phyloP scores from a whole-genome alignment of 2,888 invertebrate genomes.

The Drosophila algonquin region DNA sequence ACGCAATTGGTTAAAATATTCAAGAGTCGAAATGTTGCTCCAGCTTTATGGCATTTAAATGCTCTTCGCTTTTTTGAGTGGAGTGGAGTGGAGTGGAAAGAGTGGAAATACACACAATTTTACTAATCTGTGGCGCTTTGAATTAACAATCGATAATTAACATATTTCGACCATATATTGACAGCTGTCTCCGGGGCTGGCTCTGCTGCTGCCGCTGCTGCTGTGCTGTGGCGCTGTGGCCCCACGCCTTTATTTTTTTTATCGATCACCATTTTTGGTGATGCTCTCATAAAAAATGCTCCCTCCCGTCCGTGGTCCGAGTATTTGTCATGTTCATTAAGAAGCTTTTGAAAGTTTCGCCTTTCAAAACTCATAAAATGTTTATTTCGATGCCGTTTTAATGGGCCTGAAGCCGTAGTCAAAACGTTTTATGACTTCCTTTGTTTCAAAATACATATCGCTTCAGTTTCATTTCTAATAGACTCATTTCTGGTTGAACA shows the following conservation, averaged over 20 bases:
- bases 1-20: conserved; percentile 36
- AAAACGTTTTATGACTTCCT: conserved; percentile 46
- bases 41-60: conserved; percentile 38
- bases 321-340: conserved; percentile 38
- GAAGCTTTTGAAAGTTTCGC: conserved; percentile 51
- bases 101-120: conserved; percentile 54
- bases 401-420: conserved; percentile 29
- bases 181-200: conserved; percentile 21
- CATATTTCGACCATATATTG: conserved; percentile 49
- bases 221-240: not conserved
- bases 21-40: conserved; percentile 32
- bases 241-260: conserved; percentile 25
- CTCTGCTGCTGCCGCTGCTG: conserved; percentile 14
- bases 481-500: conserved; percentile 51
- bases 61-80: not conserved
- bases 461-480: conserved; percentile 46
- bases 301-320: conserved; percentile 15
- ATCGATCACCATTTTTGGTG: conserved; percentile 36
- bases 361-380: conserved; percentile 48
- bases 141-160: conserved; percentile 50
- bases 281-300: conserved; percentile 50
- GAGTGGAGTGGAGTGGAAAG: conserved; percentile 15
- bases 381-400: conserved; percentile 46
- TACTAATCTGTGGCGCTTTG: conserved; percentile 52
- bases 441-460: conserved; percentile 26